phyloP scores from a whole-genome alignment of 2,797 vertebrate species.

The Salmo trutta region DNA sequence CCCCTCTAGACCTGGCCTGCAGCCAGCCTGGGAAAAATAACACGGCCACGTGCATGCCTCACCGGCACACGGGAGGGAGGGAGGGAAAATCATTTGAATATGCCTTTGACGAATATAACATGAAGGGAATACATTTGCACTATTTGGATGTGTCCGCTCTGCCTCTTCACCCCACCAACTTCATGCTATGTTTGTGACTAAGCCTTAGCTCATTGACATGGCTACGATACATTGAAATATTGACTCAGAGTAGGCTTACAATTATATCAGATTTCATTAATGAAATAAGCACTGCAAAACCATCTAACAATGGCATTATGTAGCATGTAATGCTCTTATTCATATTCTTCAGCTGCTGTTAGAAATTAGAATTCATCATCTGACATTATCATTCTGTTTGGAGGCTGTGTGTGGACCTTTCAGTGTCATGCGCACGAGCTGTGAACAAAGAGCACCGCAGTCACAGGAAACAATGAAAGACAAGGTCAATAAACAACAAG shows the following conservation, averaged over 20 bases:
- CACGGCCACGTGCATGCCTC: conserved; percentile 51
- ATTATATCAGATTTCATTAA: background rate
- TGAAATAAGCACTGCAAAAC: background rate
- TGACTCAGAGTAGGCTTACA: background rate
- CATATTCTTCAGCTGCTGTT: conserved; percentile 8
- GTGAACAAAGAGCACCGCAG: conserved; percentile 54
- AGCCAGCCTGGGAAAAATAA: conserved; percentile 56
- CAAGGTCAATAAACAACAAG: conserved; percentile 46
- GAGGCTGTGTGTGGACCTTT: conserved; percentile 46
- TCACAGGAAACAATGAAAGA: conserved; percentile 56
- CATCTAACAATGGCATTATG: background rate
- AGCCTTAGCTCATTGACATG: background rate
- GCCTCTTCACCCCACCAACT: background rate
- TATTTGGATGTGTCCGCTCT: background rate
- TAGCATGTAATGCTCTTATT: background rate
- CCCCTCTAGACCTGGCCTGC: conserved; percentile 49
- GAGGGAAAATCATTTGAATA: conserved; percentile 17
- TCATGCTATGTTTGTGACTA: background rate
- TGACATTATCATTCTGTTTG: conserved; percentile 29
- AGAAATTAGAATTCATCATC: conserved; percentile 32
- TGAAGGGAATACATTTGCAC: conserved; percentile 24
- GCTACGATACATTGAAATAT: background rate
- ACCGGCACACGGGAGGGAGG: conserved; percentile 19
- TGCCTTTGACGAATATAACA: conserved; percentile 47
- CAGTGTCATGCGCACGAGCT: conserved; percentile 37